These are phyloP conservation scores for Phortica magna DNA, from an alignment of 2,888 invertebrate genomes.

Conservation along the genomic window DNA sequence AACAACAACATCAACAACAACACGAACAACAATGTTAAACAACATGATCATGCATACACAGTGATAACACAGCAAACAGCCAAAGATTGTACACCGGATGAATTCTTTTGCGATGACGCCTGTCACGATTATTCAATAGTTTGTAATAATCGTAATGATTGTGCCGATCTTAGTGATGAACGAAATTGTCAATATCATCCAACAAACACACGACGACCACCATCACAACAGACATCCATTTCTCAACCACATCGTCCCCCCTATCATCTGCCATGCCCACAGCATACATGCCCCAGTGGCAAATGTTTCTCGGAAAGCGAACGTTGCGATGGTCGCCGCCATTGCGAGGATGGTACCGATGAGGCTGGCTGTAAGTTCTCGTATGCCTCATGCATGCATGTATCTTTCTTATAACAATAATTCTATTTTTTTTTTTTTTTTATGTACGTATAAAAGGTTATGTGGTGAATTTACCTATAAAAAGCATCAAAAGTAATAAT, in stretches of 20 bases:
- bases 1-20: conserved; percentile 16
- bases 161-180: conserved; percentile 83
- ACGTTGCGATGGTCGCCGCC: conserved; percentile 80
- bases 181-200: conserved; percentile 57
- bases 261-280: conserved; percentile 66
- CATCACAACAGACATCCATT: conserved; percentile 41
- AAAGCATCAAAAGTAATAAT: too few species aligned
- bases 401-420: conserved; percentile 25
- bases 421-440: conserved; percentile 32
- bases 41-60: conserved; percentile 46
- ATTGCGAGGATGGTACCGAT: conserved; percentile 82
- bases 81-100: conserved; percentile 73
- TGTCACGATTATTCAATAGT: conserved; percentile 82
- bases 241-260: background rate
- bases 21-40: conserved; percentile 21
- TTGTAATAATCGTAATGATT: conserved; percentile 83
- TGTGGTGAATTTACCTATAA: too few species aligned
- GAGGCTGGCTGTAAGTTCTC: conserved; percentile 80
- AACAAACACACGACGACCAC: conserved; percentile 53
- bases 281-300: conserved; percentile 81
- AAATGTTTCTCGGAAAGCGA: conserved; percentile 77
- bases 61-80: conserved; percentile 64
- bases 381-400: conserved; percentile 5
- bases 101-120: conserved; percentile 81
- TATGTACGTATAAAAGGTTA: background rate